Percentiles rank a stretch among this genome's conserved stretches.
Evolutionary conservation across 2,797 vertebrate genomes (phyloP).

Genomic region (Clarias laeviceps): DNA sequence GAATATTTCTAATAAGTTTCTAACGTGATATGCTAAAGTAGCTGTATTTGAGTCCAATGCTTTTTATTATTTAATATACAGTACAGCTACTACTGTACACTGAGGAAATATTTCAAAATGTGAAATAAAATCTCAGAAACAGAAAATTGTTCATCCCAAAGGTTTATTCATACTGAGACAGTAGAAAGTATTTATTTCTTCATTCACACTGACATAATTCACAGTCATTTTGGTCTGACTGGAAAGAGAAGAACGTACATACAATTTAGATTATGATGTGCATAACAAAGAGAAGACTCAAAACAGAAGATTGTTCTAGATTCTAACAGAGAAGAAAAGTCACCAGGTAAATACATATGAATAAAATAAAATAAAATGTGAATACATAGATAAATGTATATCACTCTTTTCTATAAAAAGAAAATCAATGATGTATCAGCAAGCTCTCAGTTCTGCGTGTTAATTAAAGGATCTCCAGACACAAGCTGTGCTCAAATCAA

Average conservation of each 20-base stretch:
- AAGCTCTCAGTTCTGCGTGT: neutral
- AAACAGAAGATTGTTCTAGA: neutral
- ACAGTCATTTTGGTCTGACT: constrained; percentile 6
- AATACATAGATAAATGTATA: constrained; percentile 10
- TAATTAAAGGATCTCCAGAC: constrained; percentile 15
- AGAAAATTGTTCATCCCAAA: constrained; percentile 2
- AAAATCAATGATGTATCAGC: constrained; percentile 10
- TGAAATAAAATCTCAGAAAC: neutral
- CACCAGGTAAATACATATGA: neutral
- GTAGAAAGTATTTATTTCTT: constrained; percentile 11
- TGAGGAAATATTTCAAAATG: neutral
- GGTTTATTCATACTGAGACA: constrained; percentile 21
- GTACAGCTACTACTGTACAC: no score
- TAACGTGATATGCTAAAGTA: constrained; percentile 18
- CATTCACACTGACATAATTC: constrained; percentile 20
- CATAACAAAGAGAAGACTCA: neutral
- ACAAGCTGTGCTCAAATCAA: constrained; percentile 50
- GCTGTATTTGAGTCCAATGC: neutral
- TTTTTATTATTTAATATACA: neutral
- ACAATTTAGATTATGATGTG: neutral
- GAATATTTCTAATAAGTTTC: constrained; percentile 3
- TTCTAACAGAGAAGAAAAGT: constrained; percentile 3
- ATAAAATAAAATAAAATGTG: neutral
- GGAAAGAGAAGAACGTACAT: neutral
- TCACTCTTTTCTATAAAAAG: constrained; percentile 20